These are phyloP conservation scores for Speoplatyrhinus poulsoni DNA, from an alignment of 2,113 vertebrate species.

Conservation along the genomic window DNA sequence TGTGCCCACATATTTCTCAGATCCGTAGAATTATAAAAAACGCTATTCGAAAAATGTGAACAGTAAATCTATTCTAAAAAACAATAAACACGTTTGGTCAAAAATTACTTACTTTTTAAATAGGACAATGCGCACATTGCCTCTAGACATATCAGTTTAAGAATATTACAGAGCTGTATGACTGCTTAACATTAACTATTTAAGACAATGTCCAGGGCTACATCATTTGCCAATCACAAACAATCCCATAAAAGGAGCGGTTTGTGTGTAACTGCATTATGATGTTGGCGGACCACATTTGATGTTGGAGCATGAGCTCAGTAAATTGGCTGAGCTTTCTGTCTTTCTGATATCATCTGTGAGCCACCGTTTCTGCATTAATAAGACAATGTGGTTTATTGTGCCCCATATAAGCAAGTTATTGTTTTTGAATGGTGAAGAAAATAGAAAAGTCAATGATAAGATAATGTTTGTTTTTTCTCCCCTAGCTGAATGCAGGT, in stretches of 20 bases:
- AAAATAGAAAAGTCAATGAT: slow-evolving; percentile 34
- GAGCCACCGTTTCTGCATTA: neutral
- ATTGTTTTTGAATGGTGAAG: slow-evolving; percentile 31
- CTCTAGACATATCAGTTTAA: neutral
- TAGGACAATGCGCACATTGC: too few relatives aligned
- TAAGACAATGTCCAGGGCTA: slow-evolving; percentile 33
- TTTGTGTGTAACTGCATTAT: slow-evolving; percentile 11
- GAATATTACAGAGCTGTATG: too few relatives aligned
- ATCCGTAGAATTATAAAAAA: slow-evolving; percentile 49
- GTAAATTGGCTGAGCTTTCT: slow-evolving; percentile 29
- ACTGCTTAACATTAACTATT: slow-evolving; percentile 16
- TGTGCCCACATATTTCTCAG: slow-evolving; percentile 23
- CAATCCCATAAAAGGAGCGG: slow-evolving; percentile 31
- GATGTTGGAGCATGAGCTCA: slow-evolving; percentile 24
- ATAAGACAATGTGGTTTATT: slow-evolving; percentile 6
- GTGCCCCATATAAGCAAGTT: slow-evolving; percentile 20
- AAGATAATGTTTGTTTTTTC: too few relatives aligned
- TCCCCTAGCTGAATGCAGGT: neutral
- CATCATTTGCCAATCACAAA: slow-evolving; percentile 25
- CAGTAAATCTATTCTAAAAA: slow-evolving; percentile 36
- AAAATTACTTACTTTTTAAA: too few relatives aligned
- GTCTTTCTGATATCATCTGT: slow-evolving; percentile 51
- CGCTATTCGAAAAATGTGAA: slow-evolving; percentile 29
- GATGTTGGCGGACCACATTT: slow-evolving; percentile 25
- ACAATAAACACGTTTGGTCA: neutral